phyloP scores from a whole-genome alignment of 2,797 vertebrate genomes.

The Megaceryle alcyon region DNA sequence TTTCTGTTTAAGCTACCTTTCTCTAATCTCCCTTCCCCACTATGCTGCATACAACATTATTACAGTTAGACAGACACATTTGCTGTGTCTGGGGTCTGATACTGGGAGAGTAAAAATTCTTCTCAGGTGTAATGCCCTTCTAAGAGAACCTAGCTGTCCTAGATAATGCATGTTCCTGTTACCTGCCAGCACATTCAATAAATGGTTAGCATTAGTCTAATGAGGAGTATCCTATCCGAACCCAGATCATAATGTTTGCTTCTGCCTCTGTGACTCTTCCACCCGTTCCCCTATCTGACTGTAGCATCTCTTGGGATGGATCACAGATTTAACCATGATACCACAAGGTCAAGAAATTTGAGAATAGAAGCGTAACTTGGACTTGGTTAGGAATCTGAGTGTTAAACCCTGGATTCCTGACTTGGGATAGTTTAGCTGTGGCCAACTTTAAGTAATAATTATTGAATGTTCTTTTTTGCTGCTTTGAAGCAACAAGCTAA shows the following conservation, averaged over 20 bases:
- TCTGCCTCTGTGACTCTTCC: not conserved
- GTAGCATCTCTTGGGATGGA: not conserved
- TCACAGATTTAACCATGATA: not conserved
- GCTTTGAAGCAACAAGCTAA: not conserved
- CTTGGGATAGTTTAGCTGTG: not conserved
- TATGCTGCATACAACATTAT: not conserved
- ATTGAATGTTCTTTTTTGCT: not conserved
- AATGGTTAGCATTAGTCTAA: not conserved
- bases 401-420: conserved; percentile 5
- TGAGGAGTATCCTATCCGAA: not conserved
- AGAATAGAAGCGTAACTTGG: not conserved
- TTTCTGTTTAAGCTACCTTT: not conserved
- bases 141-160: not conserved
- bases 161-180: not conserved
- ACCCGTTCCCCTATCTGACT: not conserved
- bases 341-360: not conserved
- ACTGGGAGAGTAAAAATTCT: not conserved
- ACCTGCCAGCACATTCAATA: not conserved
- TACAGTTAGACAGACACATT: accelerated
- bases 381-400: not conserved
- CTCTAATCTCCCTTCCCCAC: not conserved
- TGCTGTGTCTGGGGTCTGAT: not conserved
- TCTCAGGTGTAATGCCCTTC: not conserved
- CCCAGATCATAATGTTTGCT: not conserved
- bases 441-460: not conserved